phyloP scores from a whole-genome alignment of 2,113 vertebrate species.

The Rallus limicola region DNA sequence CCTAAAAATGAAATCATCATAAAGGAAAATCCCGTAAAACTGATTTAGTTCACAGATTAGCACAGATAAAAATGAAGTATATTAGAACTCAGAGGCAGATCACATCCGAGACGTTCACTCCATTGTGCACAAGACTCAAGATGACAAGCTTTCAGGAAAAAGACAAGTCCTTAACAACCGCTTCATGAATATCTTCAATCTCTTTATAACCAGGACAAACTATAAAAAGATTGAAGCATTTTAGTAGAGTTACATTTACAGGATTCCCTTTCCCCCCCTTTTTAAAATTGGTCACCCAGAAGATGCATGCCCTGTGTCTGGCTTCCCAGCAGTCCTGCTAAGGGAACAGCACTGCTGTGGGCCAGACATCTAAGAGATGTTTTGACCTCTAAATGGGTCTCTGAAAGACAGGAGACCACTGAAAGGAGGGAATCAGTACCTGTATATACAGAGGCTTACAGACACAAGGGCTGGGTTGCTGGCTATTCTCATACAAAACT shows the following conservation, averaged over 20 bases:
- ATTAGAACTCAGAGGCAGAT: neutral
- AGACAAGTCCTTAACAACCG: conserved; percentile 18
- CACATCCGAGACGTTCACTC: neutral
- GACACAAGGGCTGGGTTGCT: neutral
- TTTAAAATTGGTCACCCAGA: neutral
- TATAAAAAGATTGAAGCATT: neutral
- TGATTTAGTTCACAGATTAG: neutral
- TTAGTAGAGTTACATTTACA: neutral
- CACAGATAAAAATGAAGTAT: neutral
- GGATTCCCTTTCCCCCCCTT: neutral
- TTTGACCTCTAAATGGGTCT: neutral
- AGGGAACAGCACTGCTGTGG: neutral
- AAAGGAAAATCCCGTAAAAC: neutral
- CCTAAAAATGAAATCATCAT: neutral
- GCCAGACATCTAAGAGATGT: neutral
- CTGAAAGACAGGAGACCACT: neutral
- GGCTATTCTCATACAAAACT: neutral
- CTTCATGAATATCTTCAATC: neutral
- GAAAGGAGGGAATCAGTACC: neutral
- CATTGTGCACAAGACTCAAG: neutral
- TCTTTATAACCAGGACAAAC: neutral
- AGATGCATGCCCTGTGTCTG: neutral
- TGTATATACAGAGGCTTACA: neutral
- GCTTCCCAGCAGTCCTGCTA: neutral
- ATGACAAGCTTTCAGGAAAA: conserved; percentile 31